Evolutionary conservation across 2,113 vertebrate species (phyloP).

Genomic region (Entomyzon cyanotis): DNA sequence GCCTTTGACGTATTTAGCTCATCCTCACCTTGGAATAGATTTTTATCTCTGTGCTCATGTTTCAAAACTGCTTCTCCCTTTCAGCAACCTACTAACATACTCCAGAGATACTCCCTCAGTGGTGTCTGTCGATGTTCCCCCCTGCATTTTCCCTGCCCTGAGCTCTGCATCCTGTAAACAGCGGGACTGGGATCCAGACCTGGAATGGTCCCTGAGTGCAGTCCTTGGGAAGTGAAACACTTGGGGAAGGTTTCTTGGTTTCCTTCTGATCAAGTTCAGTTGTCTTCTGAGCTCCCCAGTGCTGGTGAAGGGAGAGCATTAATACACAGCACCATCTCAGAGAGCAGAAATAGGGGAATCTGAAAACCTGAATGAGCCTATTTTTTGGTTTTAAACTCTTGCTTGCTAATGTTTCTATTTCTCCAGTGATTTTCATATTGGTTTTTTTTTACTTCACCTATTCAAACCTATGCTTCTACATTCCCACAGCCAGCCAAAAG

Average conservation of each 20-base stretch:
- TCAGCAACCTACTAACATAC: neutral
- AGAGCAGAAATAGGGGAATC: neutral
- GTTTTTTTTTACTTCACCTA: neutral
- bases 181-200: neutral
- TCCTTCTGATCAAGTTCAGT: neutral
- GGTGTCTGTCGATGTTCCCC: neutral
- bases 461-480: neutral
- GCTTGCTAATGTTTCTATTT: neutral
- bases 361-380: neutral
- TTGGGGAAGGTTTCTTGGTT: neutral
- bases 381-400: neutral
- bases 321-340: neutral
- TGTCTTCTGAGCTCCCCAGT: neutral
- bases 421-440: neutral
- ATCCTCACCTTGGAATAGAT: conserved; percentile 53
- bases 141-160: neutral
- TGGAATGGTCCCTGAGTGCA: neutral
- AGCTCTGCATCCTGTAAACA: neutral
- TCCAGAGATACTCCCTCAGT: neutral
- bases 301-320: neutral
- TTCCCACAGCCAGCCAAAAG: neutral
- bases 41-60: conserved; percentile 33
- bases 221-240: neutral
- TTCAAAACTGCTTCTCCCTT: conserved; percentile 23
- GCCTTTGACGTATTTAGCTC: conserved; percentile 23